phyloP scores from a whole-genome alignment of 2,888 invertebrate species.

The Teinopalpus imperialis region DNA sequence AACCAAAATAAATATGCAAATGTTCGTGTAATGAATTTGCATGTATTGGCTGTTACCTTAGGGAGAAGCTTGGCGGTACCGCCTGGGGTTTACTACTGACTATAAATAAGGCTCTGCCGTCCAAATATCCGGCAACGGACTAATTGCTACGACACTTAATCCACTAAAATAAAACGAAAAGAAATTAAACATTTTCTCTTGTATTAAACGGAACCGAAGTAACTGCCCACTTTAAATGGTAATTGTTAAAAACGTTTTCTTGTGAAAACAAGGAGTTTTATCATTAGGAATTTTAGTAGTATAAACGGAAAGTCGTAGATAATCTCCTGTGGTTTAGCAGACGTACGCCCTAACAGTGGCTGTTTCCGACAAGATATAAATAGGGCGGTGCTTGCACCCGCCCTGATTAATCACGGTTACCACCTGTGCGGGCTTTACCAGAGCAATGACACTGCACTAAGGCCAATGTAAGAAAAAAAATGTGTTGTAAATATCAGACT shows the following conservation, averaged over 20 bases:
- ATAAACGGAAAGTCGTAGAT: constrained; percentile 37
- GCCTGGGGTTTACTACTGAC: constrained; percentile 46
- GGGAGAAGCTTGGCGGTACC: constrained; percentile 50
- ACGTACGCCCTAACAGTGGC: constrained; percentile 45
- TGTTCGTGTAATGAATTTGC: constrained; percentile 39
- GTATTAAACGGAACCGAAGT: constrained; percentile 11
- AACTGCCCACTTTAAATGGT: constrained; percentile 5
- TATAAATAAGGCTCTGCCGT: constrained; percentile 58
- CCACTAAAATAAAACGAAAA: constrained; percentile 61
- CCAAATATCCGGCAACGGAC: constrained; percentile 59
- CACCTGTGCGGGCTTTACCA: constrained; percentile 58
- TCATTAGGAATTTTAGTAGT: constrained; percentile 17
- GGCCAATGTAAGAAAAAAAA: too few species aligned
- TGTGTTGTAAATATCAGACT: too few species aligned
- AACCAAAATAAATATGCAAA: constrained; percentile 35
- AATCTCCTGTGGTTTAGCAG: constrained; percentile 51
- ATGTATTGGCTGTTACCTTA: constrained; percentile 44
- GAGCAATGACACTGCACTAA: constrained; percentile 36
- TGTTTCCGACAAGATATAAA: constrained; percentile 63
- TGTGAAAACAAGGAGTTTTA: not conserved
- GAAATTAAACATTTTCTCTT: constrained; percentile 30
- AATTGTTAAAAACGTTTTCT: not conserved
- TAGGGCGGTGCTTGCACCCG: constrained; percentile 48
- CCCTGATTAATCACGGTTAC: constrained; percentile 66
- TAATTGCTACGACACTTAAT: constrained; percentile 63